phyloP scores from a whole-genome alignment of 2,113 vertebrate species.

The Mus spicilegus region DNA sequence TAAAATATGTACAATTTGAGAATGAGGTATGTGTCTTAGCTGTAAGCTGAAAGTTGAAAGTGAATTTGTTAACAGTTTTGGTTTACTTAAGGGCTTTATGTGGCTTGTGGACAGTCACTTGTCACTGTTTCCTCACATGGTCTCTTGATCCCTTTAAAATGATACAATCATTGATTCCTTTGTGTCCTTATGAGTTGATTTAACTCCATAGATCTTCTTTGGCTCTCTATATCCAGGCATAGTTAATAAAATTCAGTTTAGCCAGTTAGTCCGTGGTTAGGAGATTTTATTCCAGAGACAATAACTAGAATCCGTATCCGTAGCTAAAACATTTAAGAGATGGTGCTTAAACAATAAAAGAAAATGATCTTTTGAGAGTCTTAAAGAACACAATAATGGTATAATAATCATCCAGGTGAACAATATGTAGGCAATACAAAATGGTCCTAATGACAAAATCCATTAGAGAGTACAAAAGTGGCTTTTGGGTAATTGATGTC shows the following conservation, averaged over 20 bases:
- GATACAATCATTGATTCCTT: not conserved
- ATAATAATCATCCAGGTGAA: not conserved
- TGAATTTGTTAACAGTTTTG: not conserved
- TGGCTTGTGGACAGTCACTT: not conserved
- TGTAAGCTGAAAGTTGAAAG: not conserved
- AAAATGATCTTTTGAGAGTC: not conserved
- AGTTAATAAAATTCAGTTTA: not conserved
- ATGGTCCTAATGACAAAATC: not conserved
- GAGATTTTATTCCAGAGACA: not conserved
- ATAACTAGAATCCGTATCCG: not conserved
- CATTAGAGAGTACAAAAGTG: not conserved
- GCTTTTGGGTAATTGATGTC: not conserved
- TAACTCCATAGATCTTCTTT: not conserved
- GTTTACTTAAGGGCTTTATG: not conserved
- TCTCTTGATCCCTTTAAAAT: not conserved
- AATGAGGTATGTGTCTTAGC: not conserved
- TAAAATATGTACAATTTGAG: not conserved
- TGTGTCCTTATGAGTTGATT: not conserved
- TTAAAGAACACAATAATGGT: not conserved
- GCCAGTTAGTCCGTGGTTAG: not conserved
- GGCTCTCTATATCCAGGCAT: rapidly evolving
- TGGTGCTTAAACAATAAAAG: not conserved
- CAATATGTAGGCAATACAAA: not conserved
- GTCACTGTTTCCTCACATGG: not conserved
- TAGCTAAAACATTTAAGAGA: not conserved